phyloP scores from a whole-genome alignment of 1,140 invertebrate species.

The Leptopilina clavipes region DNA sequence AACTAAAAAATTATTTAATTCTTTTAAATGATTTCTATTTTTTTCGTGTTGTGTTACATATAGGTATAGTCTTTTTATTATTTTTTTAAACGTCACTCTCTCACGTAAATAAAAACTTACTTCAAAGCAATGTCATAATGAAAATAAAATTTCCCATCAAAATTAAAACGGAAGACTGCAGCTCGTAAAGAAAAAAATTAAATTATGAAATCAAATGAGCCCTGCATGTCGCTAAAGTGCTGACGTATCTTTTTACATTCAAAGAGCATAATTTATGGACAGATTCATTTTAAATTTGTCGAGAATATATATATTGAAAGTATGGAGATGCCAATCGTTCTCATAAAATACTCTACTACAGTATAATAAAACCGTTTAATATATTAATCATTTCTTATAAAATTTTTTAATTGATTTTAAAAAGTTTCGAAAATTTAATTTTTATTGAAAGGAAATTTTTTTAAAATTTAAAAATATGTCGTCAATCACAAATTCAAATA shows the following conservation, averaged over 20 bases:
- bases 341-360: conserved; percentile 3
- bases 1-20: neutral
- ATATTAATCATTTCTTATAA: too few relatives aligned
- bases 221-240: neutral
- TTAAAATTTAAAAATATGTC: too few relatives aligned
- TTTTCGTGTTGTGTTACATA: too few relatives aligned
- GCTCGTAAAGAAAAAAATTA: conserved; percentile 14
- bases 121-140: neutral
- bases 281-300: neutral
- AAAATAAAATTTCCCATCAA: conserved; percentile 9
- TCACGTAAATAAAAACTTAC: neutral
- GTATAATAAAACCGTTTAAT: neutral
- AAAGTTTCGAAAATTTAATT: too few relatives aligned
- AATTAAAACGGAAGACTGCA: neutral
- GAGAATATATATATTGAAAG: conserved; percentile 15
- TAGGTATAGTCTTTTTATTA: too few relatives aligned
- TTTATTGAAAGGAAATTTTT: too few relatives aligned
- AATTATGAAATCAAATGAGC: conserved; percentile 26
- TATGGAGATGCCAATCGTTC: conserved; percentile 9
- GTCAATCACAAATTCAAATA: too few relatives aligned
- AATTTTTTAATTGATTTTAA: too few relatives aligned
- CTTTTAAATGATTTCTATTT: too few relatives aligned
- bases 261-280: neutral
- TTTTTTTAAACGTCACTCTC: neutral
- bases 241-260: conserved; percentile 10